These are phyloP conservation scores for Spinus pinus DNA, from an alignment of 2,797 vertebrate genomes.

Conservation along the genomic window DNA sequence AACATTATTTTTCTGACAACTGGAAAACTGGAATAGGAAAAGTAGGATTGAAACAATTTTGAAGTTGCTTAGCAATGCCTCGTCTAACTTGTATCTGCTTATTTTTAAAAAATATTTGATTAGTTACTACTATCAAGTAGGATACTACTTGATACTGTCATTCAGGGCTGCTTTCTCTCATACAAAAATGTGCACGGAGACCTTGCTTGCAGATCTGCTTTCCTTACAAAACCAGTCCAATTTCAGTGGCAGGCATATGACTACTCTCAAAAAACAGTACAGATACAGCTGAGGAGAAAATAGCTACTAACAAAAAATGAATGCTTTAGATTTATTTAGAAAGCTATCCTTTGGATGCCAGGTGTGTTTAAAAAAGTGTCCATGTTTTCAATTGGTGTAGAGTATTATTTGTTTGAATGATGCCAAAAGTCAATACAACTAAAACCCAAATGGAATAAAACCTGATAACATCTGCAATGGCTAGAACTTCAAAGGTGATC, in stretches of 20 bases:
- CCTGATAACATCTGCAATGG: neutral
- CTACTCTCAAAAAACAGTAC: accelerated
- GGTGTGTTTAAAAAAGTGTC: neutral
- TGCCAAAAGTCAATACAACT: neutral
- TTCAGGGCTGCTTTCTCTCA: neutral
- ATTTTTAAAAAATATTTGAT: neutral
- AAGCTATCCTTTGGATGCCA: neutral
- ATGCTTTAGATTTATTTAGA: neutral
- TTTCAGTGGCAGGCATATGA: neutral
- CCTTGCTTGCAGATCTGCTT: neutral
- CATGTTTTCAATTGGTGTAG: neutral
- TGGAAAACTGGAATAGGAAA: neutral
- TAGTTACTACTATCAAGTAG: neutral
- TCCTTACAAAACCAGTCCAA: neutral
- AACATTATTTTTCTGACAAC: neutral
- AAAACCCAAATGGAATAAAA: neutral
- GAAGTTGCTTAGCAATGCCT: neutral
- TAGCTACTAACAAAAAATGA: neutral
- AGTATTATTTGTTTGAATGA: neutral
- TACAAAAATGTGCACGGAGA: neutral
- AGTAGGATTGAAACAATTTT: neutral
- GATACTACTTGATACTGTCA: neutral
- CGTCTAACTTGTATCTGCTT: neutral
- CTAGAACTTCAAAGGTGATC: neutral
- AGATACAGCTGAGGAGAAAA: neutral